Base-by-base conservation (phyloP, 2,888 invertebrate genomes). In the Archips xylosteana region DNA sequence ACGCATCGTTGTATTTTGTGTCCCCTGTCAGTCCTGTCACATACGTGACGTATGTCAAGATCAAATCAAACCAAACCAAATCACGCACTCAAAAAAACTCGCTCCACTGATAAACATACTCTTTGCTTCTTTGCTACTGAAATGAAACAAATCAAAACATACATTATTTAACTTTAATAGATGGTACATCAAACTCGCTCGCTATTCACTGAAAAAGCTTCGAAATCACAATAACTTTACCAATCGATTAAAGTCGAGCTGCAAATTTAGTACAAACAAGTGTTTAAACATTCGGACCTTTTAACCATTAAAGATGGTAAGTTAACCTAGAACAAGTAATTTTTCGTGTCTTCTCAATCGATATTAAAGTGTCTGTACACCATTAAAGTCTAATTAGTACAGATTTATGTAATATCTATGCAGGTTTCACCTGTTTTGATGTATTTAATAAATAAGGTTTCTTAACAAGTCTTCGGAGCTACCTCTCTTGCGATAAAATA, bases 271-370 rank as follows among this genome's bases (percentile, higher is more conserved):
- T 15, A 54, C 15, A 2, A 54, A 23, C 0, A 15, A 51, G 54
- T 49, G 49, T 49, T 23, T 54, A 23, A 3, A 9, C 54, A 32
- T 32, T 12, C 9, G 57, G 1, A 57, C 8, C 13, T 36, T 42
- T 34, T 51, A 61, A 51, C 39, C 51, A 54, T 9, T 13, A 47
- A 63, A 72, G 9, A 72, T 72, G 72, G 72, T 72, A 47, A 72
- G 72, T 68, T 72, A 72, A 73, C 73, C 73, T 73, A 49, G 59
- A 69, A 73, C n/a, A 6, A 4, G 36, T 5, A n/a, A 1, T 49
- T 36, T 47, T 60, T 60, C 15, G 13, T 68, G 2, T 47, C 23
- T 49, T 10, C n/a, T 49, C n/a, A n/a, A 49, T n/a, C 13, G 8
- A 5, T 36, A 36, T 49, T 4, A 3, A 4, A n/a, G 49, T 49